Evolutionary conservation across 2,113 vertebrate species (phyloP), one percentile per base, ranked within the genome.

Genomic region (Xerus inauris): DNA sequence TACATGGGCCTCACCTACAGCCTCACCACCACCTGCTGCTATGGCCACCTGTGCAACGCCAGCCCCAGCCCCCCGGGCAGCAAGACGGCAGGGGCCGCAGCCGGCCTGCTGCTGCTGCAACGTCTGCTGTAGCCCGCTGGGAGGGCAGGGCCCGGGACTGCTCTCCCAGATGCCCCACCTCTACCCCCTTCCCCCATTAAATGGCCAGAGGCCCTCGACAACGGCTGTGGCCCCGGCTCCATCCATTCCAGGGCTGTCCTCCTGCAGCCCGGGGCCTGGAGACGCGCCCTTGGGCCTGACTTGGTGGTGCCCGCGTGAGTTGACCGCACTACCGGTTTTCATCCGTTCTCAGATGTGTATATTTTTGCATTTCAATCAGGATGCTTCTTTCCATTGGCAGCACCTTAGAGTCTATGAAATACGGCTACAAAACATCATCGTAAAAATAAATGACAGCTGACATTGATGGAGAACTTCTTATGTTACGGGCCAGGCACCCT

Each of bases 1-100:
- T 92, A 98, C 89, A 97, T 95, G 97, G 98, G 98, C 0, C 87
- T 98, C 71, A 98, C 97, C 47, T 98, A 98, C 97, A 97, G 65
- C 90, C 97, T 98, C 45, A 89, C 72, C 88, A 97, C 97, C 82
- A 65, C 6, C 17, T 98, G 98, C 86, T 98, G 98, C 51, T 32
- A 22, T 0, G 97, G 97, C 17, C 32, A 49, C 19, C 20, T 98
- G 30, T 98, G 98, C 47, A 98, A 98, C 0, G 0, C 16, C 3
- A 92, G 75, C 11, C 3, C 54, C 0, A 0, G 7, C 26, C 42
- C 24, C 0, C 0, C 8, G 0, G 49, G 17, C 8, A 0, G 35
- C 80, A 0, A 1, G 40, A 13, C 0, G 17, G 47, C 0, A 3
- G 45, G 57, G 3, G 87, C 64, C 2, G 1, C 45, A 5, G 0